Conservation (phyloP, 2,888 invertebrate species). For the Pollenia angustigena region DNA sequence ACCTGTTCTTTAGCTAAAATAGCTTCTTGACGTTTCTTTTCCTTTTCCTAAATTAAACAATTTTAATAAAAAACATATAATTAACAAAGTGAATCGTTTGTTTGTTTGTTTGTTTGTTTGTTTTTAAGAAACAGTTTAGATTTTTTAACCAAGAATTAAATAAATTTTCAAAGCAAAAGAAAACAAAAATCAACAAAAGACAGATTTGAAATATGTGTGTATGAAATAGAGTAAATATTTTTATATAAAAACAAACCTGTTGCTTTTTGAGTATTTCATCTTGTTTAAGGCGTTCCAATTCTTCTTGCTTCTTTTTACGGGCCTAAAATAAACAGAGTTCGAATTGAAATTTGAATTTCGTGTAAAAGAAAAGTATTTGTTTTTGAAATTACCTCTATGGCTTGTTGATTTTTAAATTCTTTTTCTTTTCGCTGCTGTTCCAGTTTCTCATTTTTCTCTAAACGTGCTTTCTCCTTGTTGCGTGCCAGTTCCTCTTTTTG, state of each 20-base stretch:
- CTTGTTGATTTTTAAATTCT: conserved; percentile 92
- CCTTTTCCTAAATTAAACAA: conserved; percentile 90
- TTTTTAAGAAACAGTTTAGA: conserved; percentile 39
- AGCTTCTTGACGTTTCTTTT: conserved; percentile 94
- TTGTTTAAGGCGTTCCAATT: conserved; percentile 92
- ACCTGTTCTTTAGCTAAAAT: conserved; percentile 96
- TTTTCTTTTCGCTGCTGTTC: conserved; percentile 93
- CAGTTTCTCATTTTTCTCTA: conserved; percentile 91
- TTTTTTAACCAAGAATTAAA: conserved; percentile 32
- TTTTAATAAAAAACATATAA: conserved; percentile 73
- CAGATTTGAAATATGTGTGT: conserved; percentile 3
- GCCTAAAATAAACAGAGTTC: conserved; percentile 86
- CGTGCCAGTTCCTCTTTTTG: conserved; percentile 87
- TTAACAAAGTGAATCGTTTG: conserved; percentile 61
- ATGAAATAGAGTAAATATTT: background rate
- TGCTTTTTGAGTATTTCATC: conserved; percentile 94
- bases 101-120: conserved; percentile 42
- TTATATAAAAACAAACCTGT: conserved; percentile 87
- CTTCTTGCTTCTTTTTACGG: conserved; percentile 93
- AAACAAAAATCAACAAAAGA: conserved; percentile 35
- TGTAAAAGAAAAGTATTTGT: conserved; percentile 73
- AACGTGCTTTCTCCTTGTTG: conserved; percentile 85
- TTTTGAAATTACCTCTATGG: conserved; percentile 89
- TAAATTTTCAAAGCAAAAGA: conserved; percentile 26
- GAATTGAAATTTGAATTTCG: background rate